Evolutionary conservation across 2,797 vertebrate species (phyloP), one percentile per base, ranked within the genome.

Genomic region (Chelon labrosus): DNA sequence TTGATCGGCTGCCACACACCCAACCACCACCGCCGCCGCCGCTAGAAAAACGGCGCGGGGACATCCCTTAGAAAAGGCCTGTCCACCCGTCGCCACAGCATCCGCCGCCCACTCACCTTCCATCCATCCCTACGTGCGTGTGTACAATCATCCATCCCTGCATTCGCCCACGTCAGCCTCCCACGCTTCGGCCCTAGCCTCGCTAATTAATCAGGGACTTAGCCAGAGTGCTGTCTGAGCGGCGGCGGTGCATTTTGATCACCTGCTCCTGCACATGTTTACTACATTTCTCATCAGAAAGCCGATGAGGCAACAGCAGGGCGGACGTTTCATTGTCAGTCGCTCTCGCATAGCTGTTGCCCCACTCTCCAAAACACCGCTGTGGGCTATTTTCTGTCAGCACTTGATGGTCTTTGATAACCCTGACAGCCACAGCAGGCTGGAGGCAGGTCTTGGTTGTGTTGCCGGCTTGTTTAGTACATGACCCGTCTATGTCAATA

Each of bases 141-240:
- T 70, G 74, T 76, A 61, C 75, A 79, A 84, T 41, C 42, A 64
- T 77, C 65, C 68, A 44, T 77, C 55, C 54, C 38, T 60, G 39
- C 25, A 7, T 73, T 77, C 77, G 39, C 85, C 84, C 84, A 79
- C 78, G 22, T 56, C 66, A 60, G 68, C 78, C 78, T 84, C 87
- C 85, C 79, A 84, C 84, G 35, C 78, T 56, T 47, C 65, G 75
- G 70, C 65, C 74, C 67, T 64, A 47, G 66, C 76, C 83, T 76
- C 53, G 17, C 68, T 89, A 87, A 91, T 91, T 90, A 89, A 89
- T 87, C 82, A 72, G 73, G 54, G 79, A 73, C 72, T 84, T 74
- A 65, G 61, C 70, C 69, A 50, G 82, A 83, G 73, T 59, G 62
- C 75, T 62, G 73, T 76, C 76, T 75, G 77, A 77, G 80, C 77